These are phyloP conservation scores for Caenorhabditis sp. DNA, from an alignment of 2,888 invertebrate genomes.

Conservation along the genomic window DNA sequence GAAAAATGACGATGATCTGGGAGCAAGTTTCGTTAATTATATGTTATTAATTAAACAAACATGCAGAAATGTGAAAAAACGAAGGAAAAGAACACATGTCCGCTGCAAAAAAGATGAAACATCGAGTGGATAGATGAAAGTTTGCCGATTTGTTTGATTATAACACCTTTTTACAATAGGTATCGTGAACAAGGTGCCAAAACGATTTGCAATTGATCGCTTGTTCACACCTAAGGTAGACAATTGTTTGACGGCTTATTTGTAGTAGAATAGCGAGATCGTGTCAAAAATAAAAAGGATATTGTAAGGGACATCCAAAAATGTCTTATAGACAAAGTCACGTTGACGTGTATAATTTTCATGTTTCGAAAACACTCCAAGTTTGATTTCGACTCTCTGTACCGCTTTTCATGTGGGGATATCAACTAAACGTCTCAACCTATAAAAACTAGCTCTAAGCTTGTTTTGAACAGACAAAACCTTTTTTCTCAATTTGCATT, in stretches of 20 bases:
- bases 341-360: no score
- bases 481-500: no score
- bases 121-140: not conserved
- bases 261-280: not conserved
- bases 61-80: not conserved
- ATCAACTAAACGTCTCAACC: no score
- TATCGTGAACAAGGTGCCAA: not conserved
- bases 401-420: no score
- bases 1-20: not conserved
- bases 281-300: not conserved
- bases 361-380: no score
- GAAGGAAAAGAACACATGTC: not conserved
- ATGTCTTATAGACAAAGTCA: no score
- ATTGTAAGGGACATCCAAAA: no score
- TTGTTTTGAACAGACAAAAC: no score
- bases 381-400: no score
- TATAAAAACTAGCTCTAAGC: no score
- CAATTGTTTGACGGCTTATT: not conserved
- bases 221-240: not conserved
- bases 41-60: not conserved
- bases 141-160: not conserved
- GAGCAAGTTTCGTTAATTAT: not conserved
- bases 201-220: constrained; percentile 1
- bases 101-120: not conserved
- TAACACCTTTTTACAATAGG: not conserved